Conservation (phyloP, 2,888 invertebrate species). For the Erebia epiphron region DNA sequence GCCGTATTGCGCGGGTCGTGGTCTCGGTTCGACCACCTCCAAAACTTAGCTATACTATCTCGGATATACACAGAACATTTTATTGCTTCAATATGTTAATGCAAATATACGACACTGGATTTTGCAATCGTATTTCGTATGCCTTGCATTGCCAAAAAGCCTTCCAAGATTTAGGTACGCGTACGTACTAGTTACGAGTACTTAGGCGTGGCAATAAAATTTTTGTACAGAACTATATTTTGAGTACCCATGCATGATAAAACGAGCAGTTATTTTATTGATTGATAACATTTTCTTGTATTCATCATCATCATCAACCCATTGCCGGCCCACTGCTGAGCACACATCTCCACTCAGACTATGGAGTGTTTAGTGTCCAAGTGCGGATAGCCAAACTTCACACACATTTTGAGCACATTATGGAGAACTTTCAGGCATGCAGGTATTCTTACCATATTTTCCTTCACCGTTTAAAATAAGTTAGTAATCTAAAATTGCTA, state of each 20-base stretch:
- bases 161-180: background rate
- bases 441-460: too few relatives aligned
- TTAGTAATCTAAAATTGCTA: too few relatives aligned
- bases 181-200: background rate
- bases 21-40: slow-evolving; percentile 50
- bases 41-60: slow-evolving; percentile 34
- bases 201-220: background rate
- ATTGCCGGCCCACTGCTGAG: too few relatives aligned
- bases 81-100: slow-evolving; percentile 18
- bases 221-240: background rate
- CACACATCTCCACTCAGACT: too few relatives aligned
- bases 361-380: too few relatives aligned
- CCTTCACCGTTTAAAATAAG: too few relatives aligned
- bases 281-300: too few relatives aligned
- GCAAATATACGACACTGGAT: slow-evolving; percentile 21
- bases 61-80: slow-evolving; percentile 32
- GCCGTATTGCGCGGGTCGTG: slow-evolving; percentile 78
- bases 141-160: slow-evolving; percentile 11
- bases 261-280: too few relatives aligned
- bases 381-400: too few relatives aligned
- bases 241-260: background rate
- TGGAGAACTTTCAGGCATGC: too few relatives aligned
- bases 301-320: too few relatives aligned
- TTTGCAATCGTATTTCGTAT: slow-evolving; percentile 27
- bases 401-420: too few relatives aligned